Conservation (phyloP, 1,140 invertebrate species). For the Drosophila sp. region DNA sequence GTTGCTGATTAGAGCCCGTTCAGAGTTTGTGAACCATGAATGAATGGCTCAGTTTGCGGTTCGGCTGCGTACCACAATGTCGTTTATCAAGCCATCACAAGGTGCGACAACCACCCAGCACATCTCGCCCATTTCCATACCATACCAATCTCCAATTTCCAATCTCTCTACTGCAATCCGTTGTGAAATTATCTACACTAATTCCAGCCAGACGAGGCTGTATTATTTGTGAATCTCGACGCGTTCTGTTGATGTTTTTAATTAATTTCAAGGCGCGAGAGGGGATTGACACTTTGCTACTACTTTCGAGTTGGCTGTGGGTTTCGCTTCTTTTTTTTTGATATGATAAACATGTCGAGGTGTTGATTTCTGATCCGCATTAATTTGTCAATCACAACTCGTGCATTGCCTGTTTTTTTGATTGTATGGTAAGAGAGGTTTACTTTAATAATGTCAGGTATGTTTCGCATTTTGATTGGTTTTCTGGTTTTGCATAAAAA, state of each 20-base stretch:
- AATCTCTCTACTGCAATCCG: conserved; percentile 45
- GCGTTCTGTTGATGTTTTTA: conserved; percentile 81
- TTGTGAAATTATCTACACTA: conserved; percentile 69
- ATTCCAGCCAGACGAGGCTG: conserved; percentile 49
- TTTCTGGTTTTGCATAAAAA: too few relatives aligned
- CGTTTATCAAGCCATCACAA: conserved; percentile 76
- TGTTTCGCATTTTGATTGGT: neutral
- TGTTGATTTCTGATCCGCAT: conserved; percentile 78
- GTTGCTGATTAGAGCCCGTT: conserved; percentile 76
- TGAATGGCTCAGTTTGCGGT: conserved; percentile 62
- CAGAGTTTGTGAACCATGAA: conserved; percentile 69
- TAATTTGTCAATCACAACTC: conserved; percentile 77
- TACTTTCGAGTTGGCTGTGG: neutral
- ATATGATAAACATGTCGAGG: conserved; percentile 72
- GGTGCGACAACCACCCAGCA: conserved; percentile 47
- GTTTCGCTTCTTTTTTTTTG: conserved; percentile 33
- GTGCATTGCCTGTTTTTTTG: conserved; percentile 45
- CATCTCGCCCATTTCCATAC: neutral
- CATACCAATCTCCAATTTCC: neutral
- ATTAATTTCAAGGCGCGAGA: conserved; percentile 61
- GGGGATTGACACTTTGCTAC: conserved; percentile 10
- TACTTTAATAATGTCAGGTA: neutral
- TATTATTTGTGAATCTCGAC: conserved; percentile 68
- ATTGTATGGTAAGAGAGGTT: neutral
- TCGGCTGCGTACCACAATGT: conserved; percentile 31